Conservation (phyloP, 2,113 vertebrate genomes). For the Melanerpes formicivorus region DNA sequence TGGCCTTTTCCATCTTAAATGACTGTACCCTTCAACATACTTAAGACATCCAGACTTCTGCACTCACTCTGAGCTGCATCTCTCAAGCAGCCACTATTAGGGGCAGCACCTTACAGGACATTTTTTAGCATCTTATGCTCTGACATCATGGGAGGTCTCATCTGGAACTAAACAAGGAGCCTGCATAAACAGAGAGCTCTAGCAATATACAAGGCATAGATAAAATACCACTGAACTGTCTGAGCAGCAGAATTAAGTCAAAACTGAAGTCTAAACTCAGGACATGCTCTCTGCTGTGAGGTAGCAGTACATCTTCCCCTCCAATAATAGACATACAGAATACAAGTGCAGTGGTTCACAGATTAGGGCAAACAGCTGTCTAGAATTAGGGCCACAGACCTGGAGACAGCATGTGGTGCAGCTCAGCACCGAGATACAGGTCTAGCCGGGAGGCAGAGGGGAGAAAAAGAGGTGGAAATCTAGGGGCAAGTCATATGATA, state of each 20-base stretch:
- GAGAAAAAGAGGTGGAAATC: not conserved
- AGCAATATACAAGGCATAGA: not conserved
- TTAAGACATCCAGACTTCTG: not conserved
- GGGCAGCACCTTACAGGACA: not conserved
- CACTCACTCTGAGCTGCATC: not conserved
- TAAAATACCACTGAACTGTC: not conserved
- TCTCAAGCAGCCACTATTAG: not conserved
- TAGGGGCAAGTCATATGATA: not conserved
- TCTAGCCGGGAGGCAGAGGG: not conserved
- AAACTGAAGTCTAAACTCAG: not conserved
- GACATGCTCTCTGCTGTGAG: not conserved
- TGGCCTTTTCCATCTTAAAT: too few species aligned
- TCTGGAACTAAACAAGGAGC: not conserved
- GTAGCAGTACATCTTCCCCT: not conserved
- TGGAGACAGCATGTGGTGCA: accelerated
- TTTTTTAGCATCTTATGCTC: not conserved
- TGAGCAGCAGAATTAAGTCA: not conserved
- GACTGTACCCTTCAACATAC: not conserved
- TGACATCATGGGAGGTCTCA: not conserved
- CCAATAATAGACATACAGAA: not conserved
- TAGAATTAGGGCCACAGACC: not conserved
- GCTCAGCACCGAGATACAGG: not conserved
- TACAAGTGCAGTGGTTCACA: not conserved
- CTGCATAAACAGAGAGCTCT: not conserved
- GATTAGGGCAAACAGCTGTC: not conserved